These are phyloP conservation scores for Hypsopygia costalis DNA, from an alignment of 2,888 invertebrate species.

Conservation along the genomic window DNA sequence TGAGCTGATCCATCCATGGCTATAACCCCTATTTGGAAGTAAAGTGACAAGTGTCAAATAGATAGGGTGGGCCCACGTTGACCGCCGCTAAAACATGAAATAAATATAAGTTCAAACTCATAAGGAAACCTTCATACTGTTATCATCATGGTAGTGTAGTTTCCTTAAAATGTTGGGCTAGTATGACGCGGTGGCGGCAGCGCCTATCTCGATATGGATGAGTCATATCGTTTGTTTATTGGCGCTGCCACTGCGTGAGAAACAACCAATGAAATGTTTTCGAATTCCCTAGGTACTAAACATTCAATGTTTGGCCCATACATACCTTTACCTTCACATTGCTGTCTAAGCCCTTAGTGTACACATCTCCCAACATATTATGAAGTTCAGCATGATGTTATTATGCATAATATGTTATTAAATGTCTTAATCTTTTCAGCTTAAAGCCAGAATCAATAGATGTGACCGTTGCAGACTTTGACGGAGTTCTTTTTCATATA, in stretches of 20 bases:
- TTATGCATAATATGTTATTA: too few relatives aligned
- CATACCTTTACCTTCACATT: too few relatives aligned
- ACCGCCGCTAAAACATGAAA: slow-evolving; percentile 37
- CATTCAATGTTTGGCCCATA: slow-evolving; percentile 34
- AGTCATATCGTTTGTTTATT: slow-evolving; percentile 68
- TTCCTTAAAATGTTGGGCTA: slow-evolving; percentile 34
- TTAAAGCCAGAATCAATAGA: slow-evolving; percentile 97
- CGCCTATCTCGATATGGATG: slow-evolving; percentile 67
- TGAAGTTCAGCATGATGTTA: neutral
- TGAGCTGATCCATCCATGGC: slow-evolving; percentile 38
- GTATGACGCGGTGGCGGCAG: slow-evolving; percentile 49
- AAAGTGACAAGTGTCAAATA: slow-evolving; percentile 73
- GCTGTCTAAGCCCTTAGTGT: too few relatives aligned
- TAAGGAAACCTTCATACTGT: slow-evolving; percentile 1
- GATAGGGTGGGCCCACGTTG: slow-evolving; percentile 78
- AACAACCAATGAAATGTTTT: slow-evolving; percentile 65
- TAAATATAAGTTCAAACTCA: slow-evolving; percentile 12
- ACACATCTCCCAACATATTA: neutral
- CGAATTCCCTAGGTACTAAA: slow-evolving; percentile 57
- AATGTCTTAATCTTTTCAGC: slow-evolving; percentile 77
- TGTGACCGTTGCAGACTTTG: slow-evolving; percentile 97
- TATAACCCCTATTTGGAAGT: slow-evolving; percentile 64
- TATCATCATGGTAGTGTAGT: slow-evolving; percentile 11
- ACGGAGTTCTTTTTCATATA: slow-evolving; percentile 99
- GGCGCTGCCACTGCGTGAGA: slow-evolving; percentile 55